Percentiles rank a stretch among this genome's conserved stretches.
These are phyloP conservation scores for Suricata suricatta DNA, from an alignment of 2,113 vertebrate species.

Conservation along the genomic window DNA sequence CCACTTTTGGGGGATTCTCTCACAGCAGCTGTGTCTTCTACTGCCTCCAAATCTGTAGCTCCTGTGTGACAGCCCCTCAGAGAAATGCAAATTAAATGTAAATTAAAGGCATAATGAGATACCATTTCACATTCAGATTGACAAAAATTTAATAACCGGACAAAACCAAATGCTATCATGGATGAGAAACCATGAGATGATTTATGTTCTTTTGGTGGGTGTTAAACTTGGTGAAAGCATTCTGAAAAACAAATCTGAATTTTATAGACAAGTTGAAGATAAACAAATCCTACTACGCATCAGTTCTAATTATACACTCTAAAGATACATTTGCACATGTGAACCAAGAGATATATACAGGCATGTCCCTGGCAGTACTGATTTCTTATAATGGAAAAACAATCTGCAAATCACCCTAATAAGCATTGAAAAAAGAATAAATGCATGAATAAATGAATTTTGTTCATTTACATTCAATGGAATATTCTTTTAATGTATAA, in stretches of 20 bases:
- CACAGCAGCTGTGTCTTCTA: slow-evolving; percentile 46
- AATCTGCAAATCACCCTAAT: not conserved
- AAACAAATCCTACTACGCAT: not conserved
- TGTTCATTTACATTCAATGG: not conserved
- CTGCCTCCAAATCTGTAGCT: slow-evolving; percentile 36
- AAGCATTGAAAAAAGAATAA: not conserved
- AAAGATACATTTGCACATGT: not conserved
- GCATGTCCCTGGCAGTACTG: not conserved
- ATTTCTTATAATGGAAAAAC: not conserved
- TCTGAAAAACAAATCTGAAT: slow-evolving; percentile 50
- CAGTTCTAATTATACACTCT: not conserved
- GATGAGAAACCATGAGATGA: slow-evolving; percentile 29
- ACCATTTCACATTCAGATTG: slow-evolving; percentile 59
- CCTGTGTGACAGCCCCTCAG: slow-evolving; percentile 53
- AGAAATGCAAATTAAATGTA: slow-evolving; percentile 72
- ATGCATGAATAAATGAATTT: not conserved
- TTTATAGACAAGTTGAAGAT: slow-evolving; percentile 9
- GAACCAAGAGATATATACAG: not conserved
- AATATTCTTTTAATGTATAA: not conserved
- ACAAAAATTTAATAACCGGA: slow-evolving; percentile 76
- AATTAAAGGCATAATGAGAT: slow-evolving; percentile 72
- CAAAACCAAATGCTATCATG: slow-evolving; percentile 62
- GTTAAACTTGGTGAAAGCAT: slow-evolving; percentile 45
- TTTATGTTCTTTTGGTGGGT: not conserved
- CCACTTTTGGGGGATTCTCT: not conserved